Evolutionary conservation across 2,113 vertebrate species (phyloP), one percentile per base, ranked within the genome.

Genomic region (Rhodinocichla rosea): DNA sequence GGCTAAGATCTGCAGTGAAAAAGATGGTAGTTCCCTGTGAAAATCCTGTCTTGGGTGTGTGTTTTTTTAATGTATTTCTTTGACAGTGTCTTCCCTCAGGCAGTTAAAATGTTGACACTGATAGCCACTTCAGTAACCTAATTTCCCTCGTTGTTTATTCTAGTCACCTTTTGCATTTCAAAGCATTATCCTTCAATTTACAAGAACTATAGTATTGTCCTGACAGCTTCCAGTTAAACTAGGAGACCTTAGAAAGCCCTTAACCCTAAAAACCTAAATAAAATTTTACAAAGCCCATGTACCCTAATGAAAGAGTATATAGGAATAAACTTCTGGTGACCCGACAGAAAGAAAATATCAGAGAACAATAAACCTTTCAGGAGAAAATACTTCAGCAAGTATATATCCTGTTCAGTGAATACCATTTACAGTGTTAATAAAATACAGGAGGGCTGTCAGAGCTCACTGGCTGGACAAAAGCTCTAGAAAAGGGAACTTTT

Each of bases 321-420:
- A 55, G 71, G n/a, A 88, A 81, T 83, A 93, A 95, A 95, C 90
- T 90, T 55, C 45, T 83, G 42, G 71, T 86, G 85, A 97, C 87
- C 75, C 55, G 94, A 55, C 7, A 62, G 75, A 93, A 96, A 86
- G 39, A 94, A 96, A 97, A 93, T 70, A 83, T n/a, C 52, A 45
- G 75, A 79, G 87, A 95, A 96, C 93, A 97, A 96, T 96, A 91
- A 94, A 71, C 63, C 85, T 95, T 96, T 94, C 90, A 95, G 68
- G 63, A 87, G 70, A 94, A 44, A 88, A 83, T 89, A 87, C 84
- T 95, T 95, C 84, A 83, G 71, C 65, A 86, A 86, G 56, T 75
- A 92, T 40, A 81, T 93, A 92, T 93, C 92, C 85, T 93, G 92
- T 93, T 83, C 71, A 74, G 83, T 75, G 78, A 92, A 93, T 47